Evolutionary conservation across 2,888 invertebrate species (phyloP).

Genomic region (Timema cristinae): DNA sequence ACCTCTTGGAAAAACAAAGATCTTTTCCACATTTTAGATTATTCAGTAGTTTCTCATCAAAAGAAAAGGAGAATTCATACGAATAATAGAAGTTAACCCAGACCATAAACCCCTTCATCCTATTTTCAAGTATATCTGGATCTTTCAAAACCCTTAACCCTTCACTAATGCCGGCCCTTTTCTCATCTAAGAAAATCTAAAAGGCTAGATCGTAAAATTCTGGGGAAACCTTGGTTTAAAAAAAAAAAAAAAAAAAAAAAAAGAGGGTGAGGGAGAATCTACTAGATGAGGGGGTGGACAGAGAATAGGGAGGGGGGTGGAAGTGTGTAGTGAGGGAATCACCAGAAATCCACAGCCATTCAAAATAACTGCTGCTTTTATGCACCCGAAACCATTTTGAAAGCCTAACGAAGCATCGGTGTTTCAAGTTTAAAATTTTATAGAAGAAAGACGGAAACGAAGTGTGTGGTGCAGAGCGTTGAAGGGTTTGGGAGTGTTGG

Average conservation of each 20-base stretch:
- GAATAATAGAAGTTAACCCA: constrained; percentile 14
- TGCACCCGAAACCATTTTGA: background rate
- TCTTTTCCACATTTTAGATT: constrained; percentile 14
- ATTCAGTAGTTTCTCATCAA: constrained; percentile 3
- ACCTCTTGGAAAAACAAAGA: background rate
- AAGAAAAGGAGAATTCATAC: constrained; percentile 7
- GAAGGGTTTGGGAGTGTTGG: background rate
- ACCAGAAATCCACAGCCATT: background rate
- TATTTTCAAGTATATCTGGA: background rate
- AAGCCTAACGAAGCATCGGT: constrained; percentile 11
- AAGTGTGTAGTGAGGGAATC: background rate
- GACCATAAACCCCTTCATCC: background rate
- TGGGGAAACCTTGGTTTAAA: background rate
- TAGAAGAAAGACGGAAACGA: background rate
- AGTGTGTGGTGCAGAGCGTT: background rate
- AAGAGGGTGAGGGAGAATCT: background rate
- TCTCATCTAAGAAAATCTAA: background rate
- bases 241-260: background rate
- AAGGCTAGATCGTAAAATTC: constrained; percentile 4
- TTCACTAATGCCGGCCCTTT: background rate
- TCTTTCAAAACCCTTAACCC: background rate
- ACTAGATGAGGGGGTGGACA: background rate
- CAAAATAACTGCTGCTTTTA: constrained; percentile 1
- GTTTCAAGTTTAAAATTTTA: constrained; percentile 8
- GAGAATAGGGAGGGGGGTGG: background rate